phyloP scores from a whole-genome alignment of 1,140 invertebrate species.

The Temnothorax nylanderi region DNA sequence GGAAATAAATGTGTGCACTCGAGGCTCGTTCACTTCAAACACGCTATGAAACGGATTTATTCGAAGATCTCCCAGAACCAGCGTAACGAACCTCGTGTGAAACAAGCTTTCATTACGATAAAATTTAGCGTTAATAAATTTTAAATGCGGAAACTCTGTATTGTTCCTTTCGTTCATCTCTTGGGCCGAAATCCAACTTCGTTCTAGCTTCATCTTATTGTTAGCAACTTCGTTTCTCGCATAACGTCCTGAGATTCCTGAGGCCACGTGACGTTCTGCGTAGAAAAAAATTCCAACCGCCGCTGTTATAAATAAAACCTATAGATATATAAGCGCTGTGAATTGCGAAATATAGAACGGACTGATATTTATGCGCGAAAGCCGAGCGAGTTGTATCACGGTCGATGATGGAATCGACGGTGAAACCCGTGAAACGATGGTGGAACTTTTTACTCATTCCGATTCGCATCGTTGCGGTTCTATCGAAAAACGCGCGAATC shows the following conservation, averaged over 20 bases:
- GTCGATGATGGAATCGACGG: not conserved
- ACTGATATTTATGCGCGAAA: slow-evolving; percentile 6
- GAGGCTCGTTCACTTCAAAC: not conserved
- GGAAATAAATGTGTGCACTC: not conserved
- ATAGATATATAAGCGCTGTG: not conserved
- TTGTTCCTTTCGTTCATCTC: not conserved
- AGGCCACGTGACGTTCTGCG: not conserved
- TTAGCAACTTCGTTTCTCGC: not conserved
- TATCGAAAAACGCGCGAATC: not conserved
- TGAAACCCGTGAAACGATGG: not conserved
- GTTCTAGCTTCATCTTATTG: not conserved
- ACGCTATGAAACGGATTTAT: not conserved
- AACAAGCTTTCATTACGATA: not conserved
- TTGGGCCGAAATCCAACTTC: not conserved
- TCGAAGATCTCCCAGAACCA: not conserved
- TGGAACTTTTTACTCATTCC: not conserved
- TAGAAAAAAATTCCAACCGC: not conserved
- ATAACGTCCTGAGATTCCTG: not conserved
- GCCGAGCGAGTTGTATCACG: not conserved
- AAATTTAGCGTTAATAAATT: not conserved
- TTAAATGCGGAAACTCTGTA: too few species aligned
- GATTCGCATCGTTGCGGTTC: not conserved
- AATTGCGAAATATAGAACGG: slow-evolving; percentile 26
- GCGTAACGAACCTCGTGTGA: not conserved
- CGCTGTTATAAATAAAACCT: not conserved